These are phyloP conservation scores for Archegozetes longisetosus DNA, from an alignment of 1,140 invertebrate species.

Conservation along the genomic window DNA sequence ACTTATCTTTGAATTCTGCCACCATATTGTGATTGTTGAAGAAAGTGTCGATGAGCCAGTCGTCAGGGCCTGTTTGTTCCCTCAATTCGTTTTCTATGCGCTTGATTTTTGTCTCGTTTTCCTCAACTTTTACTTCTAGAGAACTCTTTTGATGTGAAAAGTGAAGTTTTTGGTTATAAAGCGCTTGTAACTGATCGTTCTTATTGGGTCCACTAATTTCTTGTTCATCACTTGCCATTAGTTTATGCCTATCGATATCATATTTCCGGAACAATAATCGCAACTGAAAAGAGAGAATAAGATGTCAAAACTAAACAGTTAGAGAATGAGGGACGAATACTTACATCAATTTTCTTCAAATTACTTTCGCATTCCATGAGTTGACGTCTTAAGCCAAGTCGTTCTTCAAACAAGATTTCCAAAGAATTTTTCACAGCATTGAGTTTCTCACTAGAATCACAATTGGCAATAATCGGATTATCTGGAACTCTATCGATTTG, in stretches of 20 bases:
- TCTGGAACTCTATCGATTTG: neutral
- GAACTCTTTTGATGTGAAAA: slow-evolving; percentile 4
- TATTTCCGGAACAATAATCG: slow-evolving; percentile 3
- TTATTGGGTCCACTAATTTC: neutral
- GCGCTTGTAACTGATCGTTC: neutral
- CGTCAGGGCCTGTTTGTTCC: neutral
- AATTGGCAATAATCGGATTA: slow-evolving; percentile 2
- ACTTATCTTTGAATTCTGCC: slow-evolving; percentile 10
- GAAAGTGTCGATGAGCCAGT: slow-evolving; percentile 7
- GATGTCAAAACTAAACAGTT: neutral
- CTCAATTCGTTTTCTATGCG: slow-evolving; percentile 6
- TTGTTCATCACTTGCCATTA: neutral
- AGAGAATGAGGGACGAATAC: neutral
- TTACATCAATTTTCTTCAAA: slow-evolving; percentile 17
- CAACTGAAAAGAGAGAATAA: slow-evolving; percentile 4
- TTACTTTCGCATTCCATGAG: slow-evolving; percentile 15
- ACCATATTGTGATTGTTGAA: slow-evolving; percentile 6
- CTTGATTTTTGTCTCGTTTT: slow-evolving; percentile 7
- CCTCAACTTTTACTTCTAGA: slow-evolving; percentile 2
- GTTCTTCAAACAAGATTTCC: slow-evolving; percentile 8
- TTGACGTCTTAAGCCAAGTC: slow-evolving; percentile 12
- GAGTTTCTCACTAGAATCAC: neutral
- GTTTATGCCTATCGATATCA: slow-evolving; percentile 5
- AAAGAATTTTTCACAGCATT: slow-evolving; percentile 10
- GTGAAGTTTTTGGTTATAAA: slow-evolving; percentile 14